Evolutionary conservation across 2,113 vertebrate genomes (phyloP).

Genomic region (Megaptera novaeangliae): DNA sequence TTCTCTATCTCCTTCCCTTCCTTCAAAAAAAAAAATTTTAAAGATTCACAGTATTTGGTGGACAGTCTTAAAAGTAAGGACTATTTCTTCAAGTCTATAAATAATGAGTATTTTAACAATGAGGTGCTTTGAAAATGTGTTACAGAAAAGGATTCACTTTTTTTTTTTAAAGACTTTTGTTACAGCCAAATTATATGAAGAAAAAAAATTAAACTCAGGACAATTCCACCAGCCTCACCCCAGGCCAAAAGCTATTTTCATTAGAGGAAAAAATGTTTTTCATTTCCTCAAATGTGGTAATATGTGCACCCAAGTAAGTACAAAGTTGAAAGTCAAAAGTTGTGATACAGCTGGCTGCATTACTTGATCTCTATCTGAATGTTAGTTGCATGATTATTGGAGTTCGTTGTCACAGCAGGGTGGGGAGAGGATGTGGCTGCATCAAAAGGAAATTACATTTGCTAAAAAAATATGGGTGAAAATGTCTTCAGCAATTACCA

Average conservation of each 20-base stretch:
- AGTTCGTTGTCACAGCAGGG: conserved; percentile 60
- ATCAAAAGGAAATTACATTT: conserved; percentile 71
- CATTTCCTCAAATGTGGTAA: conserved; percentile 70
- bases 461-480: conserved; percentile 54
- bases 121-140: background rate
- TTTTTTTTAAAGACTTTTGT: background rate
- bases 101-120: background rate
- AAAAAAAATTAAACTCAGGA: background rate
- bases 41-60: background rate
- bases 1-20: background rate
- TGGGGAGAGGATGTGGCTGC: conserved; percentile 39
- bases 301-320: conserved; percentile 62
- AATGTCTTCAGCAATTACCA: conserved; percentile 69
- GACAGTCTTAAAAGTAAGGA: background rate
- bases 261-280: conserved; percentile 74
- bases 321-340: conserved; percentile 75
- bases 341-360: conserved; percentile 64
- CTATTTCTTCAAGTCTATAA: background rate
- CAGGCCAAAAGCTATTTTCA: conserved; percentile 65
- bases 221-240: conserved; percentile 41
- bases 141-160: background rate
- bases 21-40: background rate
- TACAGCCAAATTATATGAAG: conserved; percentile 41
- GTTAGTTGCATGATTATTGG: conserved; percentile 63
- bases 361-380: conserved; percentile 75